Base-by-base conservation (phyloP, 2,113 vertebrate genomes). In the Zosterops borbonicus region DNA sequence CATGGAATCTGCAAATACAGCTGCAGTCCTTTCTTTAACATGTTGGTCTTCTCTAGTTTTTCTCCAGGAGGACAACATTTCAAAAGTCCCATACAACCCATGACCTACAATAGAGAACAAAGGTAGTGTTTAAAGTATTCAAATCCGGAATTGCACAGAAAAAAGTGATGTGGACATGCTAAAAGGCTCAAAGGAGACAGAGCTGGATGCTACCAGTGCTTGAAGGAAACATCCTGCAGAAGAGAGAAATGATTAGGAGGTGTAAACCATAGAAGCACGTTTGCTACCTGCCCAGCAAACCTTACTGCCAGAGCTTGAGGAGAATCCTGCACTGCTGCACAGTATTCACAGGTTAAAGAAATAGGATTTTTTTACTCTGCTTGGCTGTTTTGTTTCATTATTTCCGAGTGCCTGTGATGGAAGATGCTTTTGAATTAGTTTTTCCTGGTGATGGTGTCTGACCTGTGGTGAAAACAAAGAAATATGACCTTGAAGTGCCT, bases 1-100 rank as follows among this genome's bases (percentile, higher is more conserved):
- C 99, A 99, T 99, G 97, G 99, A 99, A 96, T 99, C 99, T 89
- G 99, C 99, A 95, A 99, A 99, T 58, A 99, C 99, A 5, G 98
- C 98, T 87, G 99, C 99, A 96, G 99, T 99, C 49, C 99, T 99
- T 97, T 99, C 99, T 98, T 99, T 99, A 89, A 99, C 99, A 0
- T 99, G 99, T 98, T 99, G 99, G 97, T 99, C 99, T 98, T 99
- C 99, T 86, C 98, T 98, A 29, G 99, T 99, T 94, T 99, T 98
- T 70, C 99, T 98, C 99, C 99, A 99, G 49, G 99, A 99, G 63
- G 99, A 99, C 96, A 99, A 97, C 98, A 99, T 99, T 98, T 99
- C 99, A 78, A 99, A 99, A 95, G 99, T 99, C 94, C 99, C 99
- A 65, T 99, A 99, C 90, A 99, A 98, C 86, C 99, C 99, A 93